phyloP scores from a whole-genome alignment of 37 sponge, comb jelly and placozoan genomes.

The Mnemiopsis leidyi region DNA sequence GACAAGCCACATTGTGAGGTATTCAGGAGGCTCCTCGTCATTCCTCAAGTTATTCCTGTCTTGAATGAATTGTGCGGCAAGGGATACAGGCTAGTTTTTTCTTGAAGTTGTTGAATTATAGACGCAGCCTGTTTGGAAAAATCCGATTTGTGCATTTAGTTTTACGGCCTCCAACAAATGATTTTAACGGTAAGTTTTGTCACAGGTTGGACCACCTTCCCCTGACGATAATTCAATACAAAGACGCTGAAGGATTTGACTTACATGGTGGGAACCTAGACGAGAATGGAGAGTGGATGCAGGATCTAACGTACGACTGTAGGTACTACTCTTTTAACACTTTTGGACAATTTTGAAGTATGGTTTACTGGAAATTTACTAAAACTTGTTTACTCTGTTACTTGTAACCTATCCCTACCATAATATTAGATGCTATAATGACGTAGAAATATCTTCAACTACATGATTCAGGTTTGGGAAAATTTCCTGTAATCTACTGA shows the following conservation, averaged over 20 bases:
- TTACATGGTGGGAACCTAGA: constrained; percentile 48
- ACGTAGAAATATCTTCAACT: no score
- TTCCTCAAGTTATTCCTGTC: not conserved
- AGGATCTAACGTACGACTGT: constrained; percentile 42
- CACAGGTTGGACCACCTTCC: constrained; percentile 65
- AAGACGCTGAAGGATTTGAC: constrained; percentile 46
- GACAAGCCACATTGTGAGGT: constrained; percentile 59
- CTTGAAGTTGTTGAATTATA: no score
- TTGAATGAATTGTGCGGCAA: constrained; percentile 55
- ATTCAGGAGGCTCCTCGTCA: constrained; percentile 46
- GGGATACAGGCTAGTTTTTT: not conserved
- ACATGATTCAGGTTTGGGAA: constrained; percentile 48
- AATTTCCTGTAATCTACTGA: constrained; percentile 45
- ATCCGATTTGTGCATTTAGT: no score
- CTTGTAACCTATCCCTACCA: no score
- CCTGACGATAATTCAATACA: constrained; percentile 39
- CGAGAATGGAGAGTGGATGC: constrained; percentile 42
- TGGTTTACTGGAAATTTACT: no score
- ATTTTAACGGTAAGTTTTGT: no score
- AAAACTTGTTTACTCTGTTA: no score
- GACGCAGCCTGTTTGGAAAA: no score
- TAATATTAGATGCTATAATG: no score
- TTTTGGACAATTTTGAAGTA: no score
- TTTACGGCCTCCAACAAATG: no score
- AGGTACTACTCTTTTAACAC: constrained; percentile 14